Percentiles rank a stretch among this genome's conserved stretches.
phyloP scores from a whole-genome alignment of 2,113 vertebrate species.

The Phocoena sinus region DNA sequence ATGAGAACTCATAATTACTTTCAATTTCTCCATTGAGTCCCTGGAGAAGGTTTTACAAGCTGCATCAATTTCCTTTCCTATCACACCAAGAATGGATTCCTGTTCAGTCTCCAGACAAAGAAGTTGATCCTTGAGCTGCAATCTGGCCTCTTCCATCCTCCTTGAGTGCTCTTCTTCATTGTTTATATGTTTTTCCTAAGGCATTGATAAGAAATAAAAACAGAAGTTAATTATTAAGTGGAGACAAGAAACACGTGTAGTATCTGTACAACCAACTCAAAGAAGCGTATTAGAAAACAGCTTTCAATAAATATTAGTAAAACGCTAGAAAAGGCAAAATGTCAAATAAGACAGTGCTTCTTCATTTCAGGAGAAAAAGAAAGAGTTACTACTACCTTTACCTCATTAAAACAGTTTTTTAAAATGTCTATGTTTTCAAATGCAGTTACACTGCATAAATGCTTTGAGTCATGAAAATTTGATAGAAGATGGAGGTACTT shows the following conservation, averaged over 20 bases:
- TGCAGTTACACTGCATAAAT: background rate
- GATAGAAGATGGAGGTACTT: background rate
- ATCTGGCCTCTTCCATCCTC: constrained; percentile 79
- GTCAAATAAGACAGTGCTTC: background rate
- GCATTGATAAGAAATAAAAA: background rate
- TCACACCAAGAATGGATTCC: constrained; percentile 85
- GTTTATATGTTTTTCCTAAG: constrained; percentile 78
- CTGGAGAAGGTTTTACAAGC: constrained; percentile 86
- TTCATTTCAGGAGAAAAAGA: background rate
- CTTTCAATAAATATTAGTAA: background rate
- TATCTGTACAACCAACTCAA: background rate
- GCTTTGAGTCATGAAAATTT: background rate
- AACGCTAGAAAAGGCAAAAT: background rate
- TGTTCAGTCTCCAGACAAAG: constrained; percentile 85
- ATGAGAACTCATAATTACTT: constrained; percentile 84
- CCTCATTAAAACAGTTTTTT: background rate
- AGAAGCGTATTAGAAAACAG: background rate
- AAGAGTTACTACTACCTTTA: background rate
- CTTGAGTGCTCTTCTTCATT: constrained; percentile 80
- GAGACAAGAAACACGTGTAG: background rate
- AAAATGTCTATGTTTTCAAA: constrained; percentile 13
- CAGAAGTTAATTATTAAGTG: background rate
- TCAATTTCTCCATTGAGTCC: constrained; percentile 88
- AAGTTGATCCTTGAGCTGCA: constrained; percentile 85
- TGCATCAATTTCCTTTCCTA: constrained; percentile 89